These are phyloP conservation scores for Aricia agestis DNA, from an alignment of 1,140 invertebrate species.

Conservation along the genomic window DNA sequence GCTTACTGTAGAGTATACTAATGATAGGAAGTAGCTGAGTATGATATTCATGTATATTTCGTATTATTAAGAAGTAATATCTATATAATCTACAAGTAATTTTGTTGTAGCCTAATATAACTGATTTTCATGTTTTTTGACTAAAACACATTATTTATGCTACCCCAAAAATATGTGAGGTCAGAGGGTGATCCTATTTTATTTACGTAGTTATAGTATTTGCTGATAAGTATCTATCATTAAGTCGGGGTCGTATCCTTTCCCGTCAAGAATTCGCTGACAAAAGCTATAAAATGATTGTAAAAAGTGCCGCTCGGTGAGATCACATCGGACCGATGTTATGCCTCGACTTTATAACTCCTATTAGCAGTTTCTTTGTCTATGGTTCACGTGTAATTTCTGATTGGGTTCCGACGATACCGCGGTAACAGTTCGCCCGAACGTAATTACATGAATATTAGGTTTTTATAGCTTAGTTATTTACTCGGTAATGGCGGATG, in stretches of 20 bases:
- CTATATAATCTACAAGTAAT: too few species aligned
- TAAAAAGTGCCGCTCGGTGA: not conserved
- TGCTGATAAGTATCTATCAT: not conserved
- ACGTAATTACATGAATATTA: not conserved
- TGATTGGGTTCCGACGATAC: not conserved
- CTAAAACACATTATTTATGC: too few species aligned
- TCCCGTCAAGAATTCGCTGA: not conserved
- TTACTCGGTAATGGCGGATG: not conserved
- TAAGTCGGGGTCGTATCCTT: not conserved
- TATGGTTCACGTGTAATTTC: conserved; percentile 12
- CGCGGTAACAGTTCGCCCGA: not conserved
- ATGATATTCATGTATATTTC: too few species aligned
- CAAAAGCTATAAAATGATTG: conserved; percentile 7
- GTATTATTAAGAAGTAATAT: too few species aligned
- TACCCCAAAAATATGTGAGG: too few species aligned
- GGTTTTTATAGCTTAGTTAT: conserved; percentile 9
- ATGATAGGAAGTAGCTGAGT: too few species aligned
- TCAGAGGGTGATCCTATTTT: too few species aligned
- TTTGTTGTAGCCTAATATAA: too few species aligned
- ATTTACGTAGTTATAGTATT: too few species aligned
- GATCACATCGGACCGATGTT: not conserved
- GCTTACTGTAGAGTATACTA: too few species aligned
- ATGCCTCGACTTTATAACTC: conserved; percentile 7
- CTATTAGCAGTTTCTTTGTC: conserved; percentile 7
- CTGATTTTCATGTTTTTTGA: too few species aligned